phyloP scores from a whole-genome alignment of 2,113 vertebrate genomes.

The Indri indri region DNA sequence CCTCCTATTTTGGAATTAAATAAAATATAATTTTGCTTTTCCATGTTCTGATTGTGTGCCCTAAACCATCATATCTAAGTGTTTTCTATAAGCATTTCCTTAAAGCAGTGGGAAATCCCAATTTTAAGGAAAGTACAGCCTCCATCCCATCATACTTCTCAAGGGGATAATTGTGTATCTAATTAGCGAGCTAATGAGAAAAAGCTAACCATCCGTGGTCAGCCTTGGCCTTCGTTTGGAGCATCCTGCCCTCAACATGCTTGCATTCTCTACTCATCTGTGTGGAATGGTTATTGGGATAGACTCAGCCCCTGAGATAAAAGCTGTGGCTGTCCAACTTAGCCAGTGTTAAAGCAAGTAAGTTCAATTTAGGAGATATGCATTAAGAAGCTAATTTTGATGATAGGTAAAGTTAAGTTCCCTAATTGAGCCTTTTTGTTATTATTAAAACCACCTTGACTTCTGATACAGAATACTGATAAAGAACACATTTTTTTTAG shows the following conservation, averaged over 20 bases:
- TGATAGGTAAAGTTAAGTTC: neutral
- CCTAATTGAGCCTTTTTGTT: neutral
- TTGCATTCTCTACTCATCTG: neutral
- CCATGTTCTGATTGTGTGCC: neutral
- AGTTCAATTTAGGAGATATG: neutral
- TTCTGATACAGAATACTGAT: neutral
- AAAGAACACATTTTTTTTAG: neutral
- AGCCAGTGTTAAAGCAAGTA: neutral
- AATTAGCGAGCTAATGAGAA: neutral
- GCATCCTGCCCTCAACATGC: rapidly evolving
- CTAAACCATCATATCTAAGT: neutral
- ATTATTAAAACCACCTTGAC: neutral
- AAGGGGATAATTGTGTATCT: neutral
- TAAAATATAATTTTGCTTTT: neutral
- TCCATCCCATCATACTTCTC: neutral
- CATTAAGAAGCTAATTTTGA: neutral
- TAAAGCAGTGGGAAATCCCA: neutral
- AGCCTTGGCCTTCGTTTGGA: neutral
- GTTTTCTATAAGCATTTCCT: neutral
- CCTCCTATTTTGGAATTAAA: neutral
- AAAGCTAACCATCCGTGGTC: neutral
- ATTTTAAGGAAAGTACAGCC: neutral
- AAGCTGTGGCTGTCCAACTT: neutral
- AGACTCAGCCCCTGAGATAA: neutral
- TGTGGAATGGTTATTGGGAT: neutral